These are phyloP conservation scores for Paraplagusia blochii DNA, from an alignment of 2,113 vertebrate genomes.

Conservation along the genomic window DNA sequence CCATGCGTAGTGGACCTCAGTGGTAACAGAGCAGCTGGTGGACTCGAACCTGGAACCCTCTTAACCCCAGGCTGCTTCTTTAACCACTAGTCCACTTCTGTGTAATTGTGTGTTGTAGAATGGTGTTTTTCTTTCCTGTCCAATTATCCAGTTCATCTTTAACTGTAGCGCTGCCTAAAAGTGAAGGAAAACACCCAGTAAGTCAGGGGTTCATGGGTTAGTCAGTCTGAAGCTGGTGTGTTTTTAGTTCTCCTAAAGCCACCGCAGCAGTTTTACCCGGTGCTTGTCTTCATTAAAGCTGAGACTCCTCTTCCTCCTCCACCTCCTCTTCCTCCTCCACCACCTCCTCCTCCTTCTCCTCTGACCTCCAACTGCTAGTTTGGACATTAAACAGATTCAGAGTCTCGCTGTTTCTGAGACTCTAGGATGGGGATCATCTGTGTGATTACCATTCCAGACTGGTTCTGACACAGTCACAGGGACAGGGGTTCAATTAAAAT, in stretches of 20 bases:
- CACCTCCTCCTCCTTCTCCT: constrained; percentile 14
- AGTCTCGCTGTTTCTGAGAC: neutral
- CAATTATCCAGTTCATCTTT: too few species aligned
- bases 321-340: constrained; percentile 23
- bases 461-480: constrained; percentile 4
- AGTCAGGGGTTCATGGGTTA: too few species aligned
- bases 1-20: too few species aligned
- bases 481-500: constrained; percentile 17
- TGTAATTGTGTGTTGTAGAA: too few species aligned
- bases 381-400: constrained; percentile 52
- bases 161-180: too few species aligned
- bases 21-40: too few species aligned
- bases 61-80: too few species aligned
- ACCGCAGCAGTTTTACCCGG: neutral
- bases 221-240: neutral
- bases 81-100: too few species aligned
- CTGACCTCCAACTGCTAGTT: constrained; percentile 51
- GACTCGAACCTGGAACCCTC: too few species aligned
- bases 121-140: too few species aligned
- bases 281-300: constrained; percentile 37
- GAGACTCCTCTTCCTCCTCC: constrained; percentile 36
- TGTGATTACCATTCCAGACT: constrained; percentile 35
- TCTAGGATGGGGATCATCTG: constrained; percentile 15
- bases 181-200: too few species aligned
- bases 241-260: too few species aligned